These are phyloP conservation scores for Campoplex nolae DNA, from an alignment of 2,888 invertebrate genomes.

Conservation along the genomic window DNA sequence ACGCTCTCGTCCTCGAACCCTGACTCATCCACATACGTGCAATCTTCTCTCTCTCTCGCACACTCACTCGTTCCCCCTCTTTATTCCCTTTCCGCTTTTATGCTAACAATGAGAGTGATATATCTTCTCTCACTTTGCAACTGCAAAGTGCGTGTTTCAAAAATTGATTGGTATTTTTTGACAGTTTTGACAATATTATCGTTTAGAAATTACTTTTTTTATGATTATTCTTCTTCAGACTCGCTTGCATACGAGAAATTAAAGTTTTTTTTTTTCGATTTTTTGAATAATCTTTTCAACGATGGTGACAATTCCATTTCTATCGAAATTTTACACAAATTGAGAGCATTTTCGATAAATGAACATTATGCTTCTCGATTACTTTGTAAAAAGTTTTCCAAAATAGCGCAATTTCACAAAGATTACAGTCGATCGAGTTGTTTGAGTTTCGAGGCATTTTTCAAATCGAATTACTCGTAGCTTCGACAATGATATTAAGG, in stretches of 20 bases:
- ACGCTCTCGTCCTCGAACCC: constrained; percentile 69
- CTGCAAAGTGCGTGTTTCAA: not conserved
- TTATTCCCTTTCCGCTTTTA: not conserved
- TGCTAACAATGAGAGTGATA: not conserved
- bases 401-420: not conserved
- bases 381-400: not conserved
- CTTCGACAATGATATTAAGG: no score
- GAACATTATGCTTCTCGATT: no score
- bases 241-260: not conserved
- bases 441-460: not conserved
- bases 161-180: not conserved
- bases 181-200: not conserved
- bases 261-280: no score
- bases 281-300: not conserved
- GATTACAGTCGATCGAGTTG: not conserved
- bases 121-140: not conserved
- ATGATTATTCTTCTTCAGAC: not conserved
- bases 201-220: not conserved
- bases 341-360: no score
- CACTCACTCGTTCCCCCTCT: not conserved
- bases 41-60: not conserved
- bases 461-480: no score
- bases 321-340: not conserved
- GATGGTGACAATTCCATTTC: not conserved
- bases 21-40: constrained; percentile 58